These are phyloP conservation scores for Leptinotarsa juncta DNA, from an alignment of 2,888 invertebrate genomes.

Conservation along the genomic window DNA sequence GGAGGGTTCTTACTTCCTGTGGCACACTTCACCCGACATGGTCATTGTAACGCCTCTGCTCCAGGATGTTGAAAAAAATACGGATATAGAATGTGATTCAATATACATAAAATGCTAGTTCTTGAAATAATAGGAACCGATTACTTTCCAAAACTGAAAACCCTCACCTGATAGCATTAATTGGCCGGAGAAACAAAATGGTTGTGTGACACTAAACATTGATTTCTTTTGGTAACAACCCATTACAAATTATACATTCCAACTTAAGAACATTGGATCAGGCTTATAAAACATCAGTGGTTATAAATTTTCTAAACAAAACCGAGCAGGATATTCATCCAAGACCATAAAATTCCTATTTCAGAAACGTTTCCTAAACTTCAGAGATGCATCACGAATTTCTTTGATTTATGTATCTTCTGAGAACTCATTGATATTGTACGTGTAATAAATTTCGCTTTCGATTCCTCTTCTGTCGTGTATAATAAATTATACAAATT, in stretches of 20 bases:
- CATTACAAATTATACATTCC: background rate
- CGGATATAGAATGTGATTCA: too few species aligned
- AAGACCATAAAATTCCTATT: background rate
- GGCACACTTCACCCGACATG: too few species aligned
- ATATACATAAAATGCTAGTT: too few species aligned
- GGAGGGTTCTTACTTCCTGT: too few species aligned
- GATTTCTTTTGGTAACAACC: background rate
- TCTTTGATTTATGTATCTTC: slow-evolving; percentile 8
- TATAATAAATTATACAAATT: slow-evolving; percentile 11
- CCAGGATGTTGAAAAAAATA: too few species aligned
- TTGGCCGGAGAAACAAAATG: background rate
- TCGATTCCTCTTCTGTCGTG: background rate
- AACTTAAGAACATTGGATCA: background rate
- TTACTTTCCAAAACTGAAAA: background rate
- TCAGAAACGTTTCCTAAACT: background rate
- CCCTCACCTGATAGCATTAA: background rate
- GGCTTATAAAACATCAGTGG: background rate
- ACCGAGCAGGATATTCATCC: background rate
- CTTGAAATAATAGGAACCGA: too few species aligned
- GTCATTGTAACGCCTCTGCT: too few species aligned
- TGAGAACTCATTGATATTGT: slow-evolving; percentile 14
- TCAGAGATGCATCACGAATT: background rate
- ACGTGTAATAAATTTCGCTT: slow-evolving; percentile 15
- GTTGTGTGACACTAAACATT: background rate
- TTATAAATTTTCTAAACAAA: background rate